A percentile compares a stretch with the other conserved stretches of the same genome.
These are phyloP conservation scores for Vespertilio murinus DNA, from an alignment of 2,797 vertebrate genomes.

Conservation along the genomic window DNA sequence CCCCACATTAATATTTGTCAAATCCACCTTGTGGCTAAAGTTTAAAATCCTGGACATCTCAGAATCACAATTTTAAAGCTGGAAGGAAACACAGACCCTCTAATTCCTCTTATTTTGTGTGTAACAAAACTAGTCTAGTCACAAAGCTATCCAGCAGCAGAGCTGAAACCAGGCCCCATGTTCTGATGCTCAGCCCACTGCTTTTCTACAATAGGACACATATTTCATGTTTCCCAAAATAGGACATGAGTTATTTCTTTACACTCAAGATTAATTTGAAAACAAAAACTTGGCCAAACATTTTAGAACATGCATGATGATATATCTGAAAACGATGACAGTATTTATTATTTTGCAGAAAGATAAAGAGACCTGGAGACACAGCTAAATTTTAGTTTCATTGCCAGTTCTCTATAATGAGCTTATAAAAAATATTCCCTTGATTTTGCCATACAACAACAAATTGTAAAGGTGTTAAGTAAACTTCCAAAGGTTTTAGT, in stretches of 20 bases:
- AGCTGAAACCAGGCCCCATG: background rate
- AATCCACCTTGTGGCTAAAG: background rate
- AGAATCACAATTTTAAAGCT: constrained; percentile 40
- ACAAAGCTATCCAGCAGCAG: background rate
- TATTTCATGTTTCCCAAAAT: background rate
- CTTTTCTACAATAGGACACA: background rate
- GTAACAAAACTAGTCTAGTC: background rate
- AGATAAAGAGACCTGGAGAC: constrained; percentile 67
- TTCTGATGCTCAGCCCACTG: background rate
- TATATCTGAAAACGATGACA: constrained; percentile 57
- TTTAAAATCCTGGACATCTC: background rate
- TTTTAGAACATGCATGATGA: constrained; percentile 72
- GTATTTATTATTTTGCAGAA: constrained; percentile 40
- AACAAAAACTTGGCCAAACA: constrained; percentile 48
- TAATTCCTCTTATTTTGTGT: background rate
- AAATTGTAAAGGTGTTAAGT: constrained; percentile 65
- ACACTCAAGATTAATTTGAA: constrained; percentile 48
- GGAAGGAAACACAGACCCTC: constrained; percentile 25
- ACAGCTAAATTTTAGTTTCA: constrained; percentile 68
- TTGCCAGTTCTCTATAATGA: constrained; percentile 68
- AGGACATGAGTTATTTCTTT: constrained; percentile 34
- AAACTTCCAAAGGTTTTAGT: constrained; percentile 65
- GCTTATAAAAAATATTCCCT: constrained; percentile 27
- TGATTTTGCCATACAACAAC: constrained; percentile 54
- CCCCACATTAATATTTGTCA: background rate